Evolutionary conservation across 2,888 invertebrate genomes (phyloP).

Genomic region (Ectemnius lituratus): DNA sequence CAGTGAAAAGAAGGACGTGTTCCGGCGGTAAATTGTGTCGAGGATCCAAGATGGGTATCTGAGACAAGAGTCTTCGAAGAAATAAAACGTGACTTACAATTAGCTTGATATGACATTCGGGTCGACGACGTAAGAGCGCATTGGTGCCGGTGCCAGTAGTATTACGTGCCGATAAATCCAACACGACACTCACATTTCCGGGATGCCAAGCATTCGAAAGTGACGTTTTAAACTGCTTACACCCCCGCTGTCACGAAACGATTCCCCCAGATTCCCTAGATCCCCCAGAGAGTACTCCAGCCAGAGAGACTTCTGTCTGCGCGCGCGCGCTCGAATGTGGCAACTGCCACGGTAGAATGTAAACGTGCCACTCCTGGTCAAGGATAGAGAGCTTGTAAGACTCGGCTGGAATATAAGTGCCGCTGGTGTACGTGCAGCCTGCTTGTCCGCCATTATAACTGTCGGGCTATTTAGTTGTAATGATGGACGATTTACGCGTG

Average conservation of each 20-base stretch:
- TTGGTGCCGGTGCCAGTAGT: slow-evolving; percentile 10
- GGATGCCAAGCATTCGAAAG: too few species aligned
- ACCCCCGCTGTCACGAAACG: too few species aligned
- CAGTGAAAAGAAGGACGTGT: slow-evolving; percentile 70
- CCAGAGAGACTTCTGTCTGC: background rate
- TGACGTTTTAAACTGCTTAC: too few species aligned
- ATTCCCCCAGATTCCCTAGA: too few species aligned
- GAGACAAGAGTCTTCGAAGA: slow-evolving; percentile 20
- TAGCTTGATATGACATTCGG: slow-evolving; percentile 5
- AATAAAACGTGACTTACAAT: slow-evolving; percentile 32
- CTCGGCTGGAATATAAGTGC: slow-evolving; percentile 49
- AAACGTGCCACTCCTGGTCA: slow-evolving; percentile 29
- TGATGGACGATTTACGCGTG: background rate
- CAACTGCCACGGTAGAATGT: slow-evolving; percentile 13
- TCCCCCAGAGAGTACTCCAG: background rate
- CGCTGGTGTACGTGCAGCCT: slow-evolving; percentile 24
- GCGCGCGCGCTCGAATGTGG: slow-evolving; percentile 1
- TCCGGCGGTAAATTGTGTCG: slow-evolving; percentile 69
- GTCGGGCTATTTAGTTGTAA: slow-evolving; percentile 43
- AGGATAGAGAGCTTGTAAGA: slow-evolving; percentile 49
- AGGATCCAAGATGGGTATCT: slow-evolving; percentile 67
- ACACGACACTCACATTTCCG: too few species aligned
- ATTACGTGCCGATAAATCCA: background rate
- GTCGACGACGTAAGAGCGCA: background rate
- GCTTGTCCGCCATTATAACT: slow-evolving; percentile 51